phyloP scores from a whole-genome alignment of 53 echinoderm and acorn worm genomes.

The Paelopatides confundens region DNA sequence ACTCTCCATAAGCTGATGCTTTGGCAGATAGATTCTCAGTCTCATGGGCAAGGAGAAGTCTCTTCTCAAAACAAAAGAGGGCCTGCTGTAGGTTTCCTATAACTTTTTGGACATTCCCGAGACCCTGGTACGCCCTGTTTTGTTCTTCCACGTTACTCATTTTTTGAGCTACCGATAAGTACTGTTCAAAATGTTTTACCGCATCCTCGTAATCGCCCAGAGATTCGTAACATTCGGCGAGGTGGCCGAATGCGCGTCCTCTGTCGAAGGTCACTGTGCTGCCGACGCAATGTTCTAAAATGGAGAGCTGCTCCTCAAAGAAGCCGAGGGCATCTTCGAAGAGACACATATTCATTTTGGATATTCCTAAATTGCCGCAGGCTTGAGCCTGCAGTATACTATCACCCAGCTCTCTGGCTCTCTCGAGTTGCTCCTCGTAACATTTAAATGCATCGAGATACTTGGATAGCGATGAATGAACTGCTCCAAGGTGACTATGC shows the following conservation, averaged over 20 bases:
- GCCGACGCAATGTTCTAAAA: conserved; percentile 87
- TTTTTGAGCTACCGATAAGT: conserved; percentile 87
- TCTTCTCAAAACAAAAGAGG: conserved; percentile 94
- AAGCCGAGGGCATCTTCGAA: conserved; percentile 98
- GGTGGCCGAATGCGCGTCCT: conserved; percentile 90
- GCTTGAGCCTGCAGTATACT: conserved; percentile 93
- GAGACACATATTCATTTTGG: conserved; percentile 98
- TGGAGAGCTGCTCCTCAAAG: conserved; percentile 94
- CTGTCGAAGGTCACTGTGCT: conserved; percentile 84
- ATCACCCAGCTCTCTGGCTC: conserved; percentile 84
- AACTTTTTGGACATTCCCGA: conserved; percentile 90
- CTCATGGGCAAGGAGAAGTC: conserved; percentile 93
- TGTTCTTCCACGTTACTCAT: conserved; percentile 86
- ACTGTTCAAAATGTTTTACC: conserved; percentile 92
- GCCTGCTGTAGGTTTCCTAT: conserved; percentile 96
- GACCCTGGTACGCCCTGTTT: conserved; percentile 92
- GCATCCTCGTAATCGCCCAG: conserved; percentile 94
- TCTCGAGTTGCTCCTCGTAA: conserved; percentile 93
- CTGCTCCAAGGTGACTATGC: conserved; percentile 93
- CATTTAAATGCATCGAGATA: conserved; percentile 95
- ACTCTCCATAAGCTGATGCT: conserved; percentile 95
- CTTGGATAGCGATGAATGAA: conserved; percentile 88
- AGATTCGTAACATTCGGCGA: conserved; percentile 98
- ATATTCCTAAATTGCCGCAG: conserved; percentile 94
- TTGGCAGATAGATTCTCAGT: conserved; percentile 84